Base-by-base conservation (phyloP, 2,797 vertebrate genomes). In the Masticophis lateralis region DNA sequence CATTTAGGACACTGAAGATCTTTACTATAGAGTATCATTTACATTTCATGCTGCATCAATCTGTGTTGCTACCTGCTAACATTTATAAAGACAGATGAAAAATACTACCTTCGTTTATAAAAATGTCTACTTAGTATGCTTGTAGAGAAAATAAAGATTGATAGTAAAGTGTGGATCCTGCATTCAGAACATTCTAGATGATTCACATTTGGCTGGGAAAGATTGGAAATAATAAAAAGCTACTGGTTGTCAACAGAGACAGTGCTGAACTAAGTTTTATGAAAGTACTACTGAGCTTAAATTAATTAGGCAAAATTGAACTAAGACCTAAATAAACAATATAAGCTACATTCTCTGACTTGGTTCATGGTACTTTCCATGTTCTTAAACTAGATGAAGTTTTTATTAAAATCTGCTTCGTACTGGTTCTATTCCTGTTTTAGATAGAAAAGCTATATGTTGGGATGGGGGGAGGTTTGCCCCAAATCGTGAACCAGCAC, bases 41-140 rank as follows among this genome's bases (percentile, higher is more conserved):
- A 69, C 7, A 59, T 74, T 6, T 55, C 53, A 83, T 60, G 28
- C 61, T 37, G 20, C 13, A 11, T n/a, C 59, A 37, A 56, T 22
- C 51, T 56, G 18, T 89, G 27, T 53, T 59, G 57, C 37, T 32
- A 18, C 16, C 16, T 88, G 63, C 43, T n/a, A 25, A 22, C 47
- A 55, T 61, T 91, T 60, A 53, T 59, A 6, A 79, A 90, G 86
- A 91, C n/a, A 86, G 25, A 94, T 86, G 27, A n/a, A 9, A 69
- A 94, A 93, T 53, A 8, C n/a, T 0, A 87, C 12, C 86, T 95
- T 27, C 93, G 25, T 37, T 88, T 88, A 27, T 92, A 88, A 74
- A 74, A 74, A n/a, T 57, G 16, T 47, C 32, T 43, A 2, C 28
- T 88, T 69, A 37, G 88, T 74, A 92, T 69, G 61, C 86, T 53